phyloP scores from a whole-genome alignment of 1,140 invertebrate species.

The Pectinophora gossypiella region DNA sequence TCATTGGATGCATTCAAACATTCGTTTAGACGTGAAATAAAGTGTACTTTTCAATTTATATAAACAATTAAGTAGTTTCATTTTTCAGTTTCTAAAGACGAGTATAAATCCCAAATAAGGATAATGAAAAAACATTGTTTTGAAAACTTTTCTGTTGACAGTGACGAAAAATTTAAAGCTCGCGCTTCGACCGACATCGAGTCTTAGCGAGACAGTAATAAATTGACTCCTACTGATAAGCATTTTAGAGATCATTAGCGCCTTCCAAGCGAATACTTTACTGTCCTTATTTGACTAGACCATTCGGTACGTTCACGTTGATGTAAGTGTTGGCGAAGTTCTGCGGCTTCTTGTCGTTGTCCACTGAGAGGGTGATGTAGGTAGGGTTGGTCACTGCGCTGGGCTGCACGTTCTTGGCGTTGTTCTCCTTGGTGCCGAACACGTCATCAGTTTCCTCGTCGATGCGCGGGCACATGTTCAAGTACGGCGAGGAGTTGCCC shows the following conservation, averaged over 20 bases:
- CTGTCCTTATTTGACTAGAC: constrained; percentile 58
- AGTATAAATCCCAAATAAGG: too few species aligned
- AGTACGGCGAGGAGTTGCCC: constrained; percentile 46
- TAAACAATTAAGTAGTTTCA: too few species aligned
- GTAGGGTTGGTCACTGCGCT: constrained; percentile 69
- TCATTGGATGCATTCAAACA: too few species aligned
- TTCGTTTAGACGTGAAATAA: too few species aligned
- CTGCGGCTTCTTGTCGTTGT: constrained; percentile 53
- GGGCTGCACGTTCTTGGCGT: constrained; percentile 78
- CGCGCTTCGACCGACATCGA: too few species aligned
- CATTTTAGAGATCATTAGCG: background rate
- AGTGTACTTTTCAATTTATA: too few species aligned
- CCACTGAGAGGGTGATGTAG: constrained; percentile 48
- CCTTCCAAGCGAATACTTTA: background rate
- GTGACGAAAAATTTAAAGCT: too few species aligned
- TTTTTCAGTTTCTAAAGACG: too few species aligned
- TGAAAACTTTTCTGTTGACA: too few species aligned
- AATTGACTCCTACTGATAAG: too few species aligned
- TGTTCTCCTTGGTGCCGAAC: constrained; percentile 76
- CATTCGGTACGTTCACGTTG: constrained; percentile 51
- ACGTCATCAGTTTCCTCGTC: constrained; percentile 59
- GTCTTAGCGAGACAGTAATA: too few species aligned
- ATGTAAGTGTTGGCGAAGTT: constrained; percentile 53
- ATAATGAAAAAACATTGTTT: too few species aligned
- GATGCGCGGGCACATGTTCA: constrained; percentile 45